Evolutionary conservation across 1,140 invertebrate species (phyloP).

Genomic region (Nilaparvata lugens): DNA sequence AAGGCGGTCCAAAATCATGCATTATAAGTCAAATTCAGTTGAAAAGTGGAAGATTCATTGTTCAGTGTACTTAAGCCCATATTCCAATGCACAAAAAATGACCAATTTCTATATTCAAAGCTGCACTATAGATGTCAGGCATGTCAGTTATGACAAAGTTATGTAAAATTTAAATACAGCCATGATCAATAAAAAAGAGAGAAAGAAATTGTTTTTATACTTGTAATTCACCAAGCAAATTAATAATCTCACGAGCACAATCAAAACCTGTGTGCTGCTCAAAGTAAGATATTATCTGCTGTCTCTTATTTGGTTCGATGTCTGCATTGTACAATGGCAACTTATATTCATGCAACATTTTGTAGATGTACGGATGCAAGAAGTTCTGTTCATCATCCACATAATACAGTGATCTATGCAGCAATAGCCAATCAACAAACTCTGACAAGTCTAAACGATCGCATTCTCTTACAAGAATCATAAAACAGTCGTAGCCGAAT

Average conservation of each 20-base stretch:
- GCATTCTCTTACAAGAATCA: not conserved
- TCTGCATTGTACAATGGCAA: not conserved
- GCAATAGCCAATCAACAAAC: not conserved
- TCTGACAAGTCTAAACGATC: not conserved
- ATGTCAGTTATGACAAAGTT: no score
- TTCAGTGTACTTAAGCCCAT: no score
- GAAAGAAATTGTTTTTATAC: no score
- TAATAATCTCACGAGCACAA: not conserved
- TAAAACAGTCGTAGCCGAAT: not conserved
- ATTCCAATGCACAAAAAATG: no score
- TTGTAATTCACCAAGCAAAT: no score
- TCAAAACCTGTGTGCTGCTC: not conserved
- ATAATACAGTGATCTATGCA: not conserved
- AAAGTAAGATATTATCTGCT: not conserved
- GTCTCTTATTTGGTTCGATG: not conserved
- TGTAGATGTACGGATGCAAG: not conserved
- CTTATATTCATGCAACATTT: not conserved
- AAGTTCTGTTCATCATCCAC: not conserved
- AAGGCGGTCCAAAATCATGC: no score
- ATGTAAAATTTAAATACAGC: no score
- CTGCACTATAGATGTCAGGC: no score
- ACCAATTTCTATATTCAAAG: no score
- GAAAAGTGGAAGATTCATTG: no score
- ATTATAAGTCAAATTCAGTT: no score
- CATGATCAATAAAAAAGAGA: no score